Percentiles rank a stretch among this genome's conserved stretches.
Conservation (phyloP, 2,888 invertebrate species). For the Plutella xylostella region DNA sequence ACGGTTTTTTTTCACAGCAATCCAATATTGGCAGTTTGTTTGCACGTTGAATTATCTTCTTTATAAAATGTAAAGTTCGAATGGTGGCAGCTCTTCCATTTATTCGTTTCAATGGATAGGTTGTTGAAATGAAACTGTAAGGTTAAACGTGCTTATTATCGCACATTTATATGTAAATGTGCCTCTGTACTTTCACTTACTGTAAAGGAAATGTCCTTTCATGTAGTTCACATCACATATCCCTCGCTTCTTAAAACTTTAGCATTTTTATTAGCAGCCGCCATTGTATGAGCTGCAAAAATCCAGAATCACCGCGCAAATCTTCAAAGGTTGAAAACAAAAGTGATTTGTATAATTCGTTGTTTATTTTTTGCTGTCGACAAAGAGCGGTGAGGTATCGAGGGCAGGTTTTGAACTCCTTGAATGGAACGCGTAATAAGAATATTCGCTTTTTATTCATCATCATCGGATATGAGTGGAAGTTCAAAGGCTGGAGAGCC, state of each 20-base stretch:
- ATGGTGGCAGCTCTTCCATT: too few species aligned
- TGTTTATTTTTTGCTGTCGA: conserved; percentile 30
- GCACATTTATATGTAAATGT: too few species aligned
- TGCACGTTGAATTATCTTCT: not conserved
- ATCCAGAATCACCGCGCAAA: conserved; percentile 24
- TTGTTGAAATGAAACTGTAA: too few species aligned
- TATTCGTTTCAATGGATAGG: too few species aligned
- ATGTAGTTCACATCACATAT: too few species aligned
- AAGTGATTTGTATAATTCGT: conserved; percentile 36
- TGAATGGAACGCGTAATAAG: conserved; percentile 44
- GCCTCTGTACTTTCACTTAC: too few species aligned
- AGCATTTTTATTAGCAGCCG: not conserved
- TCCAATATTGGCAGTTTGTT: conserved; percentile 1
- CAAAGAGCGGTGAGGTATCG: conserved; percentile 31
- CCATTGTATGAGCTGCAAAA: not conserved
- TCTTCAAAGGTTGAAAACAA: conserved; percentile 35
- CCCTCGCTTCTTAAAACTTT: not conserved
- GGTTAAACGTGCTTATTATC: too few species aligned
- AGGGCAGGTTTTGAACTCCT: conserved; percentile 33
- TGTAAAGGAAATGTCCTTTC: too few species aligned
- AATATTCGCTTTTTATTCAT: conserved; percentile 55
- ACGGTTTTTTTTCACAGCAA: conserved; percentile 28
- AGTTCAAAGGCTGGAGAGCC: conserved; percentile 52
- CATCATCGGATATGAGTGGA: conserved; percentile 35
- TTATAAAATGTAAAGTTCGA: too few species aligned